Evolutionary conservation across 2,113 vertebrate genomes (phyloP), one percentile per base, ranked within the genome.

Genomic region (Helogale parvula): DNA sequence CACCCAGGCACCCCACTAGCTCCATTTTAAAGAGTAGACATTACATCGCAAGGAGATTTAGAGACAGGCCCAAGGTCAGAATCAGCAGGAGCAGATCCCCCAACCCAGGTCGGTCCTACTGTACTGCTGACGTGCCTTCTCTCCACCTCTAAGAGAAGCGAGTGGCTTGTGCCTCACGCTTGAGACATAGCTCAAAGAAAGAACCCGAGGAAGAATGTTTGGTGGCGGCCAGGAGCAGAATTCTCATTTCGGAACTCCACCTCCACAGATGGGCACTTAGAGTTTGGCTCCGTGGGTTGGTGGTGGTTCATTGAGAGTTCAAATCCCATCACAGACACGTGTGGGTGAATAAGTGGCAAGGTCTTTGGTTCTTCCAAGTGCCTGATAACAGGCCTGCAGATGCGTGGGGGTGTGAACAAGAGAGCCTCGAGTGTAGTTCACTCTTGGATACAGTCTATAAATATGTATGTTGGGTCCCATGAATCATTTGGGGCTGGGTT

Each of bases 241-340:
- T 84, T 93, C 52, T 71, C 92, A 11, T 85, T 72, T 88, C 12
- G 1, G 90, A 96, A 60, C 31, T 65, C 74, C 3, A 3, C 72
- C 65, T 89, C 41, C 87, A 41, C 96, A 97, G 96, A 94, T 97
- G 97, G 96, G 74, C 96, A 95, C 96, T 98, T 80, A 65, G 57
- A 50, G 33, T 71, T 97, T 96, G 97, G 96, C 95, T 97, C 92
- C 1, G n/a, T 1, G 0, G 52, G 52, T 16, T 96, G 80, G 79
- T 88, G 35, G 47, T n/a, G 41, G 98, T 98, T 98, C 98, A 97
- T 13, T 0, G 33, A 92, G 85, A 97, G 97, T 97, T 98, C 95
- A 98, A 35, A 87, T 16, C 57, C 69, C 80, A 63, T 81, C 33
- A n/a, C 74, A 96, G 92, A 96, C 96, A 97, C 69, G 35, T 95